Evolutionary conservation across 1,140 invertebrate genomes (phyloP), one percentile per base, ranked within the genome.

Genomic region (Trissolcus basalis): DNA sequence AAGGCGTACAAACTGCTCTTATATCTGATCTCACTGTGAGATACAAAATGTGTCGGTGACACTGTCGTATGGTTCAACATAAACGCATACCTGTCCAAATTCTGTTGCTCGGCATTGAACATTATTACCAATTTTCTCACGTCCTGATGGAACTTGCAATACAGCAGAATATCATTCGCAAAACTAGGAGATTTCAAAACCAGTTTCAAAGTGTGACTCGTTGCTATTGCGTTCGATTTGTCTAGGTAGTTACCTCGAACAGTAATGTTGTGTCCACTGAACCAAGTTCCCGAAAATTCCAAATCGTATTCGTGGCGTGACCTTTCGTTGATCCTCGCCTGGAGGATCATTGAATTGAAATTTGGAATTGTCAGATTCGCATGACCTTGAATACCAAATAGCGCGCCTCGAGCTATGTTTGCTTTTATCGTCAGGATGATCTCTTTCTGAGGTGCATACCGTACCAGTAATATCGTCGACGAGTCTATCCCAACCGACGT

Each of bases 191-290:
- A 94, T 71, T 91, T 92, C 0, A 94, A 79, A 0, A 93, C 81
- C 9, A 94, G 79, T 80, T 95, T 95, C 0, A 95, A 56, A 13
- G 90, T 90, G 59, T 94, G 91, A 63, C 91, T 91, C 0, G 90
- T 89, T 53, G 91, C 82, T 6, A 90, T 88, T 0, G 89, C 85
- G 3, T 90, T 91, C 0, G 93, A 94, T 74, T 90, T 90, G 80
- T 95, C 93, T 50, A 92, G 90, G 77, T 95, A 96, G 5, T 91
- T 89, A 0, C 93, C 94, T 43, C 90, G 90, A 0, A 92, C 86
- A 4, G 90, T 91, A 19, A 93, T 88, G 41, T 92, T 93, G 53
- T 94, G 92, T 1, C 93, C 93, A 59, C 93, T 94, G 80, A 96
- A 95, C 94, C 94, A 95, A 0, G 92, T 90, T 0, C 93, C 93